Evolutionary conservation across 2,888 invertebrate species (phyloP), one percentile per base, ranked within the genome.

Genomic region (Aspidiotus rigidus): DNA sequence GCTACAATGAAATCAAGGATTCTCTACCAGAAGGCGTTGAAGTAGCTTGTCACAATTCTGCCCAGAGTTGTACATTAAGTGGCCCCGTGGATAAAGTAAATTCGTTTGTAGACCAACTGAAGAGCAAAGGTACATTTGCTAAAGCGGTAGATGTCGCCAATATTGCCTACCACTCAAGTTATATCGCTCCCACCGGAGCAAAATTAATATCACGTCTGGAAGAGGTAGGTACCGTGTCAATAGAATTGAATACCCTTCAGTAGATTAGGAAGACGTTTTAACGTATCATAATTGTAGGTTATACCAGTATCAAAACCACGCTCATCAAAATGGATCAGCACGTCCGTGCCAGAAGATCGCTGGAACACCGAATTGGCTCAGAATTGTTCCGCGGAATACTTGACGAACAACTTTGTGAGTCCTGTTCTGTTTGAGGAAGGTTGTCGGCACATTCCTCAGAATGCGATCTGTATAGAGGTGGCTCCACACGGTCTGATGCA

Each of bases 401-500:
- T 85, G 74, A 84, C 83, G 9, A 85, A 86, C 76, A 86, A 86
- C 75, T 77, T 85, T 62, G 77, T 84, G 73, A 86, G 81, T 73
- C 84, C 72, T 3, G 72, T 89, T 0, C 79, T 86, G 17, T 91
- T 91, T 77, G 90, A 92, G 76, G 93, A 93, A 78, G 88, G 89
- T 0, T 81, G 89, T 8, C 83, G 82, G 17, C 83, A 89, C 74
- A 86, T 94, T 74, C 93, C 91, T 1, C 82, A 83, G 63, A 86
- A 91, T 76, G 90, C 93, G 0, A 82, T 93, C 70, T 84, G 87
- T 9, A 87, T 95, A 72, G 94, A 95, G 78, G 85, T 95, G 69
- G 93, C 93, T 0, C 94, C 94, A 0, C 94, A 94, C 74, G 88
- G 90, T 13, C 81, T 94, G 0, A 83, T 94, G 49, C 93, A 93